Conservation (phyloP, 2,113 vertebrate species). For the Tachycineta bicolor region DNA sequence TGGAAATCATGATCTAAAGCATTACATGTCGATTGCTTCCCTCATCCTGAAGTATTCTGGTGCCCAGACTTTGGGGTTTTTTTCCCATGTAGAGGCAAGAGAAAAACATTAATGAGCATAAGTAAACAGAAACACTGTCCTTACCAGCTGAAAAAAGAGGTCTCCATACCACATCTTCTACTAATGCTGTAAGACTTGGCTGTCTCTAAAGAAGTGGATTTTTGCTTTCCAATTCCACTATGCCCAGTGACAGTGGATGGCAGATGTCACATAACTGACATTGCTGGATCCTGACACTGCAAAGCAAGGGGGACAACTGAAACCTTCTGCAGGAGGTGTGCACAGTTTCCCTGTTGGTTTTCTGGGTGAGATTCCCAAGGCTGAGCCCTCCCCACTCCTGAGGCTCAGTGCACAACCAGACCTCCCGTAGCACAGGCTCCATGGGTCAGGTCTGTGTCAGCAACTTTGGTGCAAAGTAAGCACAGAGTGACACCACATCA, state of each 20-base stretch:
- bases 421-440: not conserved
- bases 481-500: not conserved
- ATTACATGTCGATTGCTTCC: not conserved
- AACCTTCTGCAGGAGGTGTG: not conserved
- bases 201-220: not conserved
- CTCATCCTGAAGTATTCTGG: not conserved
- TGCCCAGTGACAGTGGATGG: not conserved
- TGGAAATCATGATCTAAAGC: not conserved
- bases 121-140: not conserved
- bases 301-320: not conserved
- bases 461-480: not conserved
- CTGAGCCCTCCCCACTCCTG: fast-evolving
- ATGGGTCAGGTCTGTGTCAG: fast-evolving
- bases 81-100: not conserved
- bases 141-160: not conserved
- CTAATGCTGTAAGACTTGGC: not conserved
- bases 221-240: not conserved
- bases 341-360: not conserved
- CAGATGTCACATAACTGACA: not conserved
- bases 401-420: not conserved
- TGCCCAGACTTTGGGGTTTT: not conserved
- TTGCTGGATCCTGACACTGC: not conserved
- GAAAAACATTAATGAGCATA: not conserved
- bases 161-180: not conserved
- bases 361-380: not conserved